Conservation (phyloP, 92 coral and sea anemone genomes). For the Umimayanthus chanpuru region DNA sequence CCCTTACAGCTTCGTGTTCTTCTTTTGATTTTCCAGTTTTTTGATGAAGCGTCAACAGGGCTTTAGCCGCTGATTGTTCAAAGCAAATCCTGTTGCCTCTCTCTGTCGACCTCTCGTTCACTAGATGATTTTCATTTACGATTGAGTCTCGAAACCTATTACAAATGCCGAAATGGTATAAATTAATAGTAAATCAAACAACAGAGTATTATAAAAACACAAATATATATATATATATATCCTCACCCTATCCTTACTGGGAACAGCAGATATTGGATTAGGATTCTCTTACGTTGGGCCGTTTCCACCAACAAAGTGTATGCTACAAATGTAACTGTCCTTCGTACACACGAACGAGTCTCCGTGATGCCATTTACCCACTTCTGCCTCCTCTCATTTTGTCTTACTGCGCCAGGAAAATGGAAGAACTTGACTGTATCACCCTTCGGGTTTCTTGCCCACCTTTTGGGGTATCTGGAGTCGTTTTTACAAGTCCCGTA, state of each 20-base stretch:
- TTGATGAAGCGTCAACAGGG: constrained; percentile 52
- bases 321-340: constrained; percentile 58
- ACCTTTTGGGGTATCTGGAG: constrained; percentile 44
- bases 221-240: constrained; percentile 34
- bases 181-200: too few species aligned
- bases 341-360: constrained; percentile 55
- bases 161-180: neutral
- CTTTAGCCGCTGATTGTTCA: constrained; percentile 60
- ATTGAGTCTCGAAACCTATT: constrained; percentile 62
- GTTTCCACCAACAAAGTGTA: constrained; percentile 59
- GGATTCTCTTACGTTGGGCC: constrained; percentile 60
- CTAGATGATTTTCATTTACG: constrained; percentile 60
- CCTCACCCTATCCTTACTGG: constrained; percentile 61
- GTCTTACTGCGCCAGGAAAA: constrained; percentile 63
- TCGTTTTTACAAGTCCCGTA: constrained; percentile 64
- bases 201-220: constrained; percentile 37
- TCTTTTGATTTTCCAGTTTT: constrained; percentile 56
- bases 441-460: too few species aligned
- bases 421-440: too few species aligned
- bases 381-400: constrained; percentile 59
- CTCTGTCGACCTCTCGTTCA: constrained; percentile 55
- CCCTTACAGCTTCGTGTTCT: constrained; percentile 21
- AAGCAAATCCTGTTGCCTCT: constrained; percentile 57
- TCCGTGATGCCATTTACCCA: constrained; percentile 60
- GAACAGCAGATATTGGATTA: constrained; percentile 58